A percentile compares a stretch with the other conserved stretches of the same genome.
Conservation (phyloP, 2,797 vertebrate genomes). For the Crypturellus tataupa region DNA sequence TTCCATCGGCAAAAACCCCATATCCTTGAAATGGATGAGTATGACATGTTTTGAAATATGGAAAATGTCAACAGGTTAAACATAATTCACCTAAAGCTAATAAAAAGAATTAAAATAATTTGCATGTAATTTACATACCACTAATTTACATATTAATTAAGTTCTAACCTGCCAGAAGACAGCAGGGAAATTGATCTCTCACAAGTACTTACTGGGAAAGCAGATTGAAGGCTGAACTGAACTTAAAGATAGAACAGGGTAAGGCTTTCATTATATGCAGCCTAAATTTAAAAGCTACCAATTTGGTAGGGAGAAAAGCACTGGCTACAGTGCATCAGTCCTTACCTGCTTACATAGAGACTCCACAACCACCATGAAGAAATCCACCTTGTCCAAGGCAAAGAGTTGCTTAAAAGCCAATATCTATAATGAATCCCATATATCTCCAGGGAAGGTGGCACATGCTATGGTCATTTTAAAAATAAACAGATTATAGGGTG, state of each 20-base stretch:
- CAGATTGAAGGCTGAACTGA: slow-evolving; percentile 19
- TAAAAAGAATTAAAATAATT: slow-evolving; percentile 57
- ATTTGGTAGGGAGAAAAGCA: slow-evolving; percentile 32
- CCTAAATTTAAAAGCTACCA: slow-evolving; percentile 21
- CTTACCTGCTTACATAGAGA: neutral
- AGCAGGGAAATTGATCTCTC: slow-evolving; percentile 38
- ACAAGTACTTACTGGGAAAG: neutral
- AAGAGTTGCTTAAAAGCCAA: neutral
- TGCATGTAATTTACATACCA: slow-evolving; percentile 9
- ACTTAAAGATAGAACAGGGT: neutral
- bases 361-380: slow-evolving; percentile 6
- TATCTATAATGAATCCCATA: slow-evolving; percentile 36
- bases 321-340: slow-evolving; percentile 25
- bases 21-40: slow-evolving; percentile 38
- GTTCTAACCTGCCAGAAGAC: slow-evolving; percentile 43
- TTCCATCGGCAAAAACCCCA: slow-evolving; percentile 24
- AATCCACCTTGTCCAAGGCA: neutral
- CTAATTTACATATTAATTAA: slow-evolving; percentile 63
- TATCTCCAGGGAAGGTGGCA: neutral
- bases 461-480: neutral
- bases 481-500: neutral
- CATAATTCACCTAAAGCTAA: slow-evolving; percentile 61
- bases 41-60: slow-evolving; percentile 47
- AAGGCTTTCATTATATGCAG: slow-evolving; percentile 6
- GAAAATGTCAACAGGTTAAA: neutral